phyloP scores from a whole-genome alignment of 2,113 vertebrate genomes.

The Rousettus leschenaultii region DNA sequence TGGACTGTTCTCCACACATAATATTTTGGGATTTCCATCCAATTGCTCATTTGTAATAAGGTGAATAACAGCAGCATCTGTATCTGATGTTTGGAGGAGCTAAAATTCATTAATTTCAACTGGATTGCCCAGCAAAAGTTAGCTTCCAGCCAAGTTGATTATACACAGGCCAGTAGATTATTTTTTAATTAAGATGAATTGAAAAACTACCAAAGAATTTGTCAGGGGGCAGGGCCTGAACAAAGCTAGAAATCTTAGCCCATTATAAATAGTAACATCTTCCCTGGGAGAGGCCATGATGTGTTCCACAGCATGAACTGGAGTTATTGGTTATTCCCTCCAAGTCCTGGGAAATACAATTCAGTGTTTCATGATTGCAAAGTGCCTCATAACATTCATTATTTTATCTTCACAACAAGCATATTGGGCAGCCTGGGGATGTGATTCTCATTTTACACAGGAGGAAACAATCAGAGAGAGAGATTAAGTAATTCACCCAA shows the following conservation, averaged over 20 bases:
- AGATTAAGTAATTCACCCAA: constrained; percentile 60
- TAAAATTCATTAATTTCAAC: not conserved
- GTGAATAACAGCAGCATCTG: not conserved
- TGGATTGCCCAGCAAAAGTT: not conserved
- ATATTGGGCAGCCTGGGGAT: constrained; percentile 49
- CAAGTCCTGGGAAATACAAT: constrained; percentile 31
- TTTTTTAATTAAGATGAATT: constrained; percentile 67
- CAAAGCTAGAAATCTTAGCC: constrained; percentile 14
- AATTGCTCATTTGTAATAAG: not conserved
- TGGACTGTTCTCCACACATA: not conserved
- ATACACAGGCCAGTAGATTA: not conserved
- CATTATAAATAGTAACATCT: not conserved
- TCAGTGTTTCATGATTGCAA: constrained; percentile 49
- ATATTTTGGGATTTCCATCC: not conserved
- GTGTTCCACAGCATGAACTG: constrained; percentile 31
- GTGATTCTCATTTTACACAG: constrained; percentile 63
- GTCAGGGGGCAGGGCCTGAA: not conserved
- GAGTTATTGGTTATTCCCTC: not conserved
- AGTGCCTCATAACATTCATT: constrained; percentile 38
- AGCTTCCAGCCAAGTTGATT: constrained; percentile 33
- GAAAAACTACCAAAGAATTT: not conserved
- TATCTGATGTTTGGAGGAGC: not conserved
- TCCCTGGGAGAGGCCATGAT: not conserved
- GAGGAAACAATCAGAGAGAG: constrained; percentile 63
- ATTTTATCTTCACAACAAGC: constrained; percentile 63